Evolutionary conservation across 2,113 vertebrate genomes (phyloP), one percentile per base, ranked within the genome.

Genomic region (Genyomyrus donnyi): DNA sequence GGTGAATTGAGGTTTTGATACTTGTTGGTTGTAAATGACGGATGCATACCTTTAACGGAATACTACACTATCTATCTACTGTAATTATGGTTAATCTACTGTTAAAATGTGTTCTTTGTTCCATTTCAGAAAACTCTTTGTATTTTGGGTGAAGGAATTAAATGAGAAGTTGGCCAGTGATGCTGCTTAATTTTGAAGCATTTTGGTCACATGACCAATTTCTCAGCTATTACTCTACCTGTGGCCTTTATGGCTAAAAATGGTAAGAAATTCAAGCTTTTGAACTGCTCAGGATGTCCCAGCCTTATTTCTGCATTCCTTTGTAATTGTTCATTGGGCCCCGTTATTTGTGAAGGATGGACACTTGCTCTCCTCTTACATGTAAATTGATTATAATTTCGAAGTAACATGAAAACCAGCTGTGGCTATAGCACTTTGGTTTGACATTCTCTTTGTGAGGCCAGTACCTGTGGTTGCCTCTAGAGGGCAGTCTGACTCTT

Each of bases 331-430:
- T 77, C 74, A 77, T 77, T 77, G 42, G 35, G 74, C 74, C 17
- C 31, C 3, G 3, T 70, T 70, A 15, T 70, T 70, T 70, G 62
- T 70, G 62, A 70, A 70, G n/a, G 62, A 70, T 70, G 62, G 31
- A 27, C 27, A 70, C 62, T 31, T 10, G 13, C 74, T 80, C 74
- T 80, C 74, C 35, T 42, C 74, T 80, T 80, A 80, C 74, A 80
- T 80, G 74, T 42, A 80, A 80, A 80, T 80, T 80, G 74, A 80
- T 39, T 80, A 17, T 42, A 80, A 80, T 80, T 80, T 80, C 4
- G 74, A 80, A 42, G 74, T 80, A 80, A 80, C 74, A 80, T 80
- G 35, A 80, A 80, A 80, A 80, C 74, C 74, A 80, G 74, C 74
- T 80, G 74, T 42, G 74, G 74, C 74, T 80, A 42, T 80, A 6